These are phyloP conservation scores for Myiotriccus ornatus DNA, from an alignment of 2,797 vertebrate species.

Conservation along the genomic window DNA sequence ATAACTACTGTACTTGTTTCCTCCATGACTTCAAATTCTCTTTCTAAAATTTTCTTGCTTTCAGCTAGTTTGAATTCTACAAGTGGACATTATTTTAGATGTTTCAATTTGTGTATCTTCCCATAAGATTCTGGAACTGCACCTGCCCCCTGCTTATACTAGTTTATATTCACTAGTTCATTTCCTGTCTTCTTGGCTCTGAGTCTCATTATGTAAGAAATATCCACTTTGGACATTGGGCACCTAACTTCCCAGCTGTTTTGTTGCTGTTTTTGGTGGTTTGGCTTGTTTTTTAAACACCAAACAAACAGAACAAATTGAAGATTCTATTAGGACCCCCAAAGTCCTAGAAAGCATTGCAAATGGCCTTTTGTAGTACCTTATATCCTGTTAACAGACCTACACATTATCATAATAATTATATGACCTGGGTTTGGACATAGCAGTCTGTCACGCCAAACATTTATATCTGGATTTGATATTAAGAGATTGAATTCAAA, in stretches of 20 bases:
- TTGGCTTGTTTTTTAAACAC: not conserved
- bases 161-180: not conserved
- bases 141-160: not conserved
- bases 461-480: not conserved
- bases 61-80: not conserved
- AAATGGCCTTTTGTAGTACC: not conserved
- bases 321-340: not conserved
- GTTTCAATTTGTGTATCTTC: not conserved
- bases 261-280: not conserved
- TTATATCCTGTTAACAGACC: not conserved
- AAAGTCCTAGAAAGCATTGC: not conserved
- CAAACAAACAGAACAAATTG: not conserved
- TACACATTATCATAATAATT: not conserved
- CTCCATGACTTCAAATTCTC: not conserved
- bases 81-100: not conserved
- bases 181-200: not conserved
- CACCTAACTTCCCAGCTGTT: not conserved
- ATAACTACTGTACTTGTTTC: not conserved
- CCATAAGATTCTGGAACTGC: not conserved
- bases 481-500: not conserved
- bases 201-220: not conserved
- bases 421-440: not conserved
- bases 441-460: not conserved
- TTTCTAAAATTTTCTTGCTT: not conserved
- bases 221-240: not conserved